Conservation (phyloP, 2,113 vertebrate genomes). For the Cyrtonyx montezumae region DNA sequence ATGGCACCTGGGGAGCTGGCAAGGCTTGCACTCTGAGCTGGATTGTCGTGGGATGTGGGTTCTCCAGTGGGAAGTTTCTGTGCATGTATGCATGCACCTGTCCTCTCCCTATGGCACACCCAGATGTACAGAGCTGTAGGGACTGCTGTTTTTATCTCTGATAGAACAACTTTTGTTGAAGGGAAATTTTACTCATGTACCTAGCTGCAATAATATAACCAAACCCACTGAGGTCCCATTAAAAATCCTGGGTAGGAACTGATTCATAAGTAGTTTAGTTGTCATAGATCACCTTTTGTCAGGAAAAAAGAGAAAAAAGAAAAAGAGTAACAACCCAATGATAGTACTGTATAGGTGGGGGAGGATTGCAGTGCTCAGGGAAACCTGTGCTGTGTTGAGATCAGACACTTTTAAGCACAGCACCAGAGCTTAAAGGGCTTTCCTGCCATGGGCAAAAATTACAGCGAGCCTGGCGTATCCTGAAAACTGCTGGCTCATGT, state of each 20-base stretch:
- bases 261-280: slow-evolving; percentile 5
- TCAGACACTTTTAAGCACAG: rapidly evolving
- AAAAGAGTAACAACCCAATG: neutral
- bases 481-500: neutral
- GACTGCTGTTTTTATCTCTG: neutral
- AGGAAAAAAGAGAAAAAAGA: neutral
- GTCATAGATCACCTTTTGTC: neutral
- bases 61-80: neutral
- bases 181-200: neutral
- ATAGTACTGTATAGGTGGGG: neutral
- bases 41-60: rapidly evolving
- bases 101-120: neutral
- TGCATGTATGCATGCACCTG: neutral
- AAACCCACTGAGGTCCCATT: neutral
- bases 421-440: neutral
- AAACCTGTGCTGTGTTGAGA: neutral
- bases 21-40: rapidly evolving
- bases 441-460: neutral
- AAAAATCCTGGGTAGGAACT: neutral
- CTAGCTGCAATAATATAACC: neutral
- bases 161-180: neutral
- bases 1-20: rapidly evolving
- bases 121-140: neutral
- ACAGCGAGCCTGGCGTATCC: neutral
- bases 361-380: neutral